A percentile compares a stretch with the other conserved stretches of the same genome.
These are phyloP conservation scores for Pyralis farinalis DNA, from an alignment of 2,888 invertebrate species.

Conservation along the genomic window DNA sequence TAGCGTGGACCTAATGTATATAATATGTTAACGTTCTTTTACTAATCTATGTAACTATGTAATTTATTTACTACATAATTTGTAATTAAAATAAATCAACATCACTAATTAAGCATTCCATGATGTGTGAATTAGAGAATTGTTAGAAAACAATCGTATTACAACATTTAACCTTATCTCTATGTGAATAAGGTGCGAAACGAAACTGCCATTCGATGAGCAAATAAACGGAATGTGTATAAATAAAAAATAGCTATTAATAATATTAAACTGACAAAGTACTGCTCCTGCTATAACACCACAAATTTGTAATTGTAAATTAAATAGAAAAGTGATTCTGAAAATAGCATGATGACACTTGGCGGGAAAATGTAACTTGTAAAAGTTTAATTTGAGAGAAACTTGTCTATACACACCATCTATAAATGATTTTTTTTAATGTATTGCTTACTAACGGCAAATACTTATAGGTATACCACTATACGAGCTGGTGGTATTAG, in stretches of 20 bases:
- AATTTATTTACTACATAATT: conserved; percentile 28
- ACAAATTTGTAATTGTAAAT: conserved; percentile 31
- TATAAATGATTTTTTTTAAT: no score
- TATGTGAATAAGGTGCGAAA: conserved; percentile 50
- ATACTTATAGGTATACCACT: no score
- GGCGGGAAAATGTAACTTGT: background rate
- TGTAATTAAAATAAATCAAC: conserved; percentile 36
- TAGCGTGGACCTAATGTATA: conserved; percentile 46
- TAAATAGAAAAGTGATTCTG: conserved; percentile 18
- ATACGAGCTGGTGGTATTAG: no score
- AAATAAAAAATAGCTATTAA: conserved; percentile 29
- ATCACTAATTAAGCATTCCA: conserved; percentile 58
- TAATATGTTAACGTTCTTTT: conserved; percentile 20
- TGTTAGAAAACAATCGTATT: conserved; percentile 34
- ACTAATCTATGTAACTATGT: conserved; percentile 16
- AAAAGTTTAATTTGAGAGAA: no score
- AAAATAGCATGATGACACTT: background rate
- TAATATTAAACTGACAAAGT: conserved; percentile 29
- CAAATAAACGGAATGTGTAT: conserved; percentile 24
- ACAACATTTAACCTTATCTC: conserved; percentile 32
- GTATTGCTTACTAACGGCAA: no score
- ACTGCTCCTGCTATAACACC: conserved; percentile 54
- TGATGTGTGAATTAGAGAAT: conserved; percentile 48
- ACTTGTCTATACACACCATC: no score
- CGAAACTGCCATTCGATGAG: conserved; percentile 46